A percentile compares a stretch with the other conserved stretches of the same genome.
phyloP scores from a whole-genome alignment of 1,140 invertebrate species.

The Drosophila oshimai region DNA sequence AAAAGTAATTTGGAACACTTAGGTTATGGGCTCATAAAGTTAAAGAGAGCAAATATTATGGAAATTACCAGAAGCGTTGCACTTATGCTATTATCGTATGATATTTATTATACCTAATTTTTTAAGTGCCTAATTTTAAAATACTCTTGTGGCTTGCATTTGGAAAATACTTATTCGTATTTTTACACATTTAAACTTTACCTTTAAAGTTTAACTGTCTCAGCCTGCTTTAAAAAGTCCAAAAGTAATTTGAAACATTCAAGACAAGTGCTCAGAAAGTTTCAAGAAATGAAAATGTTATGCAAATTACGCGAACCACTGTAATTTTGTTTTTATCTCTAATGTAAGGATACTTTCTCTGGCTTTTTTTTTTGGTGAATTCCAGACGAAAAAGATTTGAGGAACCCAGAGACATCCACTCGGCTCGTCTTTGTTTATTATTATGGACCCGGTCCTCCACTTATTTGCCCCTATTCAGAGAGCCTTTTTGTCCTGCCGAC shows the following conservation, averaged over 20 bases:
- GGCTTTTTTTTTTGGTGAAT: constrained; percentile 12
- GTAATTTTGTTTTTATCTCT: constrained; percentile 40
- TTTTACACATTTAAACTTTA: neutral
- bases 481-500: constrained; percentile 32
- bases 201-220: neutral
- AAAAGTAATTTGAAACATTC: constrained; percentile 8
- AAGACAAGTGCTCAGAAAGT: neutral
- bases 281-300: constrained; percentile 16
- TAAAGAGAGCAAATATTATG: constrained; percentile 1
- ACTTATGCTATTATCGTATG: too few relatives aligned
- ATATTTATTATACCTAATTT: too few relatives aligned
- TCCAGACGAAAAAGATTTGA: constrained; percentile 34
- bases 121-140: too few relatives aligned
- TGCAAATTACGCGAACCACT: constrained; percentile 24
- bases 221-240: neutral
- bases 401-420: constrained; percentile 28
- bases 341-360: neutral
- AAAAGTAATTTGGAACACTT: constrained; percentile 9
- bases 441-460: constrained; percentile 23
- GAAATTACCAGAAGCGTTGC: neutral
- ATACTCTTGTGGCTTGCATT: too few relatives aligned
- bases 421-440: constrained; percentile 47
- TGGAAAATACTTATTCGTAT: too few relatives aligned
- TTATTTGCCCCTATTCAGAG: neutral
- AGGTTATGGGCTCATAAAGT: too few relatives aligned